Evolutionary conservation across 2,888 invertebrate species (phyloP), one percentile per base, ranked within the genome.

Genomic region (Eristalis pertinax): DNA sequence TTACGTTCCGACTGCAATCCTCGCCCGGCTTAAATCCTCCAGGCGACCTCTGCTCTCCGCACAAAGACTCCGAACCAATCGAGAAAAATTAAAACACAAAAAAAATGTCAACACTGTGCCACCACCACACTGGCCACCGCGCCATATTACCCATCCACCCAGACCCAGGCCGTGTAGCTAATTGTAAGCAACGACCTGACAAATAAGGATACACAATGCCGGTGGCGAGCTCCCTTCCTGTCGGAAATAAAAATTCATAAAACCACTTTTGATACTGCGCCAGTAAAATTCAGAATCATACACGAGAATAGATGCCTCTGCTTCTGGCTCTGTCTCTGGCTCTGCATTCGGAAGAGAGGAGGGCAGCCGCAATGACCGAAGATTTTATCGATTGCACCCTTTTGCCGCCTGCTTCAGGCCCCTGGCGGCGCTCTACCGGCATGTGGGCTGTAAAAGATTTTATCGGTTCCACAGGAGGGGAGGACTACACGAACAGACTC

Each of bases 231-330:
- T 15, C 63, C 15, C 15, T 69, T 41, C 38, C 15, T 58, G 10
- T 22, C 19, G 43, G n/a, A 56, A 72, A 72, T 58, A 43, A 62
- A 79, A 79, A 65, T 32, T 41, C 70, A 79, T 73, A 65, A 67
- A 73, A 73, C 79, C 65, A 41, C 50, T 68, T 74, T 68, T 80
- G 62, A 56, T 68, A 73, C 67, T 81, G 58, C 64, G 50, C 64
- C 81, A 85, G 76, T 77, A 69, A 85, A 81, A 81, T 69, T 67
- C 69, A 68, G 73, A 65, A 77, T 77, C 65, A 64, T 38, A 35
- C 32, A 11, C 5, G 5, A 8, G 50, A 68, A 65, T 60, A 65
- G 65, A 72, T 62, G 35, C 60, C n/a, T 26, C 19, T 68, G 26
- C 8, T 10, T 32, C 32, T 32, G 32, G 4, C 7, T 32, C 5